These are phyloP conservation scores for Rhombomys opimus DNA, from an alignment of 2,113 vertebrate genomes.

Conservation along the genomic window DNA sequence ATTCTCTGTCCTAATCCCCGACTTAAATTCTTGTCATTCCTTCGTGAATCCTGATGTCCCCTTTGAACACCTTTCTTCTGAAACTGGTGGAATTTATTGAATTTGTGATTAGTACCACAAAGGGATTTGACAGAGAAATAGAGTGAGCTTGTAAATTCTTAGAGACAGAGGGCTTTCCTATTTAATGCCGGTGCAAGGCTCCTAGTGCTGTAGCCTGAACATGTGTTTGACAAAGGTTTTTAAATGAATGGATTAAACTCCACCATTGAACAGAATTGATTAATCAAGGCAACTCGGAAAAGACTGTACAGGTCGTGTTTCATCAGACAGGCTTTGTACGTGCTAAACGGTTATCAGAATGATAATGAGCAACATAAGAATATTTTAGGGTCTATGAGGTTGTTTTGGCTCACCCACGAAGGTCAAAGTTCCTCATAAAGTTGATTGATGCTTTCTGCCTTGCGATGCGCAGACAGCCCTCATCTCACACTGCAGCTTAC, in stretches of 20 bases:
- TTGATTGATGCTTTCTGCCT: constrained; percentile 67
- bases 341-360: constrained; percentile 56
- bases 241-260: constrained; percentile 67
- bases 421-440: constrained; percentile 66
- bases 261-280: constrained; percentile 55
- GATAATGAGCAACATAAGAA: constrained; percentile 56
- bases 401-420: constrained; percentile 56
- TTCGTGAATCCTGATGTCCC: constrained; percentile 21
- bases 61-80: constrained; percentile 48
- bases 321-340: constrained; percentile 22
- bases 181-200: not conserved
- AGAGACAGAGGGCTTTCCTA: constrained; percentile 10
- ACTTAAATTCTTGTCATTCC: constrained; percentile 53
- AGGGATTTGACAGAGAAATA: constrained; percentile 62
- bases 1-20: constrained; percentile 17
- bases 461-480: constrained; percentile 49
- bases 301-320: constrained; percentile 43
- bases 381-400: constrained; percentile 52
- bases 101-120: constrained; percentile 14
- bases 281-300: constrained; percentile 60
- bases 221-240: constrained; percentile 68
- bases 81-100: constrained; percentile 44
- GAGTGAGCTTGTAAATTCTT: constrained; percentile 59
- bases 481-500: constrained; percentile 62
- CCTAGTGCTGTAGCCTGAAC: not conserved